Conservation (phyloP, 2,113 vertebrate species). For the Nettapus auritus region DNA sequence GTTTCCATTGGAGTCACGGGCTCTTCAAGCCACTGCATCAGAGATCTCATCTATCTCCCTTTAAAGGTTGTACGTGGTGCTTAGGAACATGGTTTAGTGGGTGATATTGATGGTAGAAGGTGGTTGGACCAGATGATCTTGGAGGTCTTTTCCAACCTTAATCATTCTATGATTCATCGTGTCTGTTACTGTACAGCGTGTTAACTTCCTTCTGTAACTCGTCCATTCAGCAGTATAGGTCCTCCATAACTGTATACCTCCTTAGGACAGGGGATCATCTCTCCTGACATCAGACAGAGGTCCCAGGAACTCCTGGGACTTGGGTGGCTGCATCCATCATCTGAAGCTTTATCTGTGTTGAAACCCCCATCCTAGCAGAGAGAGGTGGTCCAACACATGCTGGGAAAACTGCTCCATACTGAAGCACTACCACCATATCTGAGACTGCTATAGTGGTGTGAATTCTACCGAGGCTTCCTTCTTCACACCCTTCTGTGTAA, state of each 20-base stretch:
- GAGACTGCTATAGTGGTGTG: too few species aligned
- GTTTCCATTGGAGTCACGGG: neutral
- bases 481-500: too few species aligned
- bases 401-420: accelerated
- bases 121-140: too few species aligned
- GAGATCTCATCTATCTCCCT: neutral
- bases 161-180: neutral
- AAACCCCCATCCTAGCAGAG: neutral
- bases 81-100: too few species aligned
- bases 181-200: neutral
- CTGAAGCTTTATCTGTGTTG: neutral
- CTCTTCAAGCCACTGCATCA: neutral
- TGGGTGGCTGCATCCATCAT: neutral
- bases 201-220: neutral
- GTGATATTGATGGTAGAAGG: too few species aligned
- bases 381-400: neutral
- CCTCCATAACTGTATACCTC: neutral
- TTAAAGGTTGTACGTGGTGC: too few species aligned
- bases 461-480: too few species aligned
- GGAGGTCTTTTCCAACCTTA: too few species aligned
- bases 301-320: neutral
- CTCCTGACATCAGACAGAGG: neutral
- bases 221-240: neutral
- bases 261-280: neutral
- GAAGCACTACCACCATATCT: accelerated